Conservation (phyloP, 2,113 vertebrate species). For the Uria lomvia region DNA sequence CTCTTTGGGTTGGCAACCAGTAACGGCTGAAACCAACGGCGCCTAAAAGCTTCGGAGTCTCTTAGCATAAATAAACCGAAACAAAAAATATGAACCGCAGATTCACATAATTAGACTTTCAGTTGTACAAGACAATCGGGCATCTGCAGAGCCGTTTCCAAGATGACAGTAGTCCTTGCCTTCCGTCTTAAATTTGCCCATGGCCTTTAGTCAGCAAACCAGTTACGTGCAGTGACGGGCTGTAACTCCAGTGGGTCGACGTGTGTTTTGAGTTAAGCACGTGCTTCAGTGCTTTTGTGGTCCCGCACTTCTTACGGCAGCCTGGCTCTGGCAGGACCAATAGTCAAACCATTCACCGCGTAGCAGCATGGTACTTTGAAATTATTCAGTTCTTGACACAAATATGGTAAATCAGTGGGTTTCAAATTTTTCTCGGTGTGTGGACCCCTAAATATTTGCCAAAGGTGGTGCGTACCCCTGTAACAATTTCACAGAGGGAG, state of each 20-base stretch:
- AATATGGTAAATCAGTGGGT: neutral
- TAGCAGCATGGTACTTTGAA: neutral
- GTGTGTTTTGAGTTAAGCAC: constrained; percentile 5
- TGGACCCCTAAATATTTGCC: neutral
- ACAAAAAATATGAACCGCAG: neutral
- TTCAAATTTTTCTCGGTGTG: neutral
- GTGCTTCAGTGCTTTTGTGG: neutral
- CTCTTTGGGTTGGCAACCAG: neutral
- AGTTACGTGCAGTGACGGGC: neutral
- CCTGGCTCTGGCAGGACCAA: neutral
- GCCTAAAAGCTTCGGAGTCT: neutral
- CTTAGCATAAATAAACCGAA: neutral
- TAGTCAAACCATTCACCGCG: neutral
- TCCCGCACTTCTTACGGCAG: neutral
- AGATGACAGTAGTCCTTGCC: neutral
- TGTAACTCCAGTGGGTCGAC: neutral
- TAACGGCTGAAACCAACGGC: neutral
- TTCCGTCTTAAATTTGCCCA: neutral
- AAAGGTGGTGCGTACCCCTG: neutral
- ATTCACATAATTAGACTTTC: neutral
- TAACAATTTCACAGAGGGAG: neutral
- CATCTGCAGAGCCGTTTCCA: constrained; percentile 14
- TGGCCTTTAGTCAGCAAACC: neutral
- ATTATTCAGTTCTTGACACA: neutral
- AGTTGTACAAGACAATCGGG: neutral